Evolutionary conservation across 1,140 invertebrate genomes (phyloP).

Genomic region (Meteorus sp.): DNA sequence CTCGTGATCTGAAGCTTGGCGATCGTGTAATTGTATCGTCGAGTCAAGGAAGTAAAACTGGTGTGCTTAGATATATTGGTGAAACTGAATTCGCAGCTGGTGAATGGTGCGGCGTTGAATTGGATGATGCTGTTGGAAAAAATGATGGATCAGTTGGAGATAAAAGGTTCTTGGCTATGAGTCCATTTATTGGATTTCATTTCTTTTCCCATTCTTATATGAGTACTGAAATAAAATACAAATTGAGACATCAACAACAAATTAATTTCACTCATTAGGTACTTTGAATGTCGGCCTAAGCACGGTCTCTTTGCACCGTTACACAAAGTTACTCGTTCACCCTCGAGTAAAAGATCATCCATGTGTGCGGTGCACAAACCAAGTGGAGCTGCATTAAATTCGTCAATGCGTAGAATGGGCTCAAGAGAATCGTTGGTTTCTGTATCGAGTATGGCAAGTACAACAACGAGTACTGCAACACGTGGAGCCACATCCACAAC

Average conservation of each 20-base stretch:
- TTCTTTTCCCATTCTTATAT: background rate
- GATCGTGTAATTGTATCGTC: constrained; percentile 90
- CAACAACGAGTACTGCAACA: constrained; percentile 58
- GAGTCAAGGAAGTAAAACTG: constrained; percentile 85
- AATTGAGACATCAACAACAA: background rate
- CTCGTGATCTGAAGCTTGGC: constrained; percentile 74
- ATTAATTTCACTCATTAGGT: constrained; percentile 65
- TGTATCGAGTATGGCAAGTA: constrained; percentile 71
- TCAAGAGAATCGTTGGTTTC: constrained; percentile 87
- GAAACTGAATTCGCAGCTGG: constrained; percentile 86
- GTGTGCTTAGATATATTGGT: constrained; percentile 82
- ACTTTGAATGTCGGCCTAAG: constrained; percentile 89
- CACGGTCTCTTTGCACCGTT: constrained; percentile 92
- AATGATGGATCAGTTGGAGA: constrained; percentile 94
- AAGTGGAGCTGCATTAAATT: constrained; percentile 57
- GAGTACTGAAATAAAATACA: background rate
- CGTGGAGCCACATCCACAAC: constrained; percentile 51
- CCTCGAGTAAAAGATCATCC: constrained; percentile 69
- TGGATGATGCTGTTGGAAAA: constrained; percentile 91
- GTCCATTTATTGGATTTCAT: no score
- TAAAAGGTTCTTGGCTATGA: constrained; percentile 65
- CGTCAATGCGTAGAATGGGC: constrained; percentile 70
- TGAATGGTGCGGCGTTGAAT: constrained; percentile 92
- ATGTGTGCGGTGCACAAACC: constrained; percentile 67
- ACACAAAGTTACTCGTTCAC: constrained; percentile 82